Evolutionary conservation across 2,797 vertebrate species (phyloP).

Genomic region (Epinephelus malabaricus): DNA sequence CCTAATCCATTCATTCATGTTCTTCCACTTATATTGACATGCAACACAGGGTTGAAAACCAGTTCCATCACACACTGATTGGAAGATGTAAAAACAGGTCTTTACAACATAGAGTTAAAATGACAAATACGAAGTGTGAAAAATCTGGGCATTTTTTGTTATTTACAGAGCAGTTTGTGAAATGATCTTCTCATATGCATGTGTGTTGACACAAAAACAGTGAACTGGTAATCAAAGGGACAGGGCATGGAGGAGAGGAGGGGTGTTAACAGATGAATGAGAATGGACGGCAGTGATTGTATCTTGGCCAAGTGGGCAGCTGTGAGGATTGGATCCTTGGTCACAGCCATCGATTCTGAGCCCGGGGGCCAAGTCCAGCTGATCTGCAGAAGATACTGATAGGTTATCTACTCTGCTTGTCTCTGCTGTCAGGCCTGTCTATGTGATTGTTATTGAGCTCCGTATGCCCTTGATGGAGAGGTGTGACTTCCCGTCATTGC

Average conservation of each 20-base stretch:
- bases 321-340: slow-evolving; percentile 18
- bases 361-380: slow-evolving; percentile 33
- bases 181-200: slow-evolving; percentile 19
- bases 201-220: slow-evolving; percentile 4
- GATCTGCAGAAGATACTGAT: slow-evolving; percentile 49
- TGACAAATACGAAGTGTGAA: background rate
- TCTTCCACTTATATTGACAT: no score
- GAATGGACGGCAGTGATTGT: slow-evolving; percentile 24
- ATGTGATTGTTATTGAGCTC: slow-evolving; percentile 40
- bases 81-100: background rate
- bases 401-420: slow-evolving; percentile 38
- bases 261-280: slow-evolving; percentile 15
- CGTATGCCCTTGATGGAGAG: slow-evolving; percentile 42
- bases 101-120: background rate
- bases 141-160: background rate
- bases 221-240: slow-evolving; percentile 14
- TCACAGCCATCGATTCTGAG: slow-evolving; percentile 39
- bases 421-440: slow-evolving; percentile 24
- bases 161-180: slow-evolving; percentile 11
- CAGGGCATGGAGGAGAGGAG: background rate
- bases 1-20: no score
- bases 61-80: background rate
- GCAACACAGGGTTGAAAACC: no score
- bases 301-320: slow-evolving; percentile 38
- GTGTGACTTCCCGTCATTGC: slow-evolving; percentile 29